Evolutionary conservation across 1,140 invertebrate species (phyloP).

Genomic region (Zaprionus tsacasi): DNA sequence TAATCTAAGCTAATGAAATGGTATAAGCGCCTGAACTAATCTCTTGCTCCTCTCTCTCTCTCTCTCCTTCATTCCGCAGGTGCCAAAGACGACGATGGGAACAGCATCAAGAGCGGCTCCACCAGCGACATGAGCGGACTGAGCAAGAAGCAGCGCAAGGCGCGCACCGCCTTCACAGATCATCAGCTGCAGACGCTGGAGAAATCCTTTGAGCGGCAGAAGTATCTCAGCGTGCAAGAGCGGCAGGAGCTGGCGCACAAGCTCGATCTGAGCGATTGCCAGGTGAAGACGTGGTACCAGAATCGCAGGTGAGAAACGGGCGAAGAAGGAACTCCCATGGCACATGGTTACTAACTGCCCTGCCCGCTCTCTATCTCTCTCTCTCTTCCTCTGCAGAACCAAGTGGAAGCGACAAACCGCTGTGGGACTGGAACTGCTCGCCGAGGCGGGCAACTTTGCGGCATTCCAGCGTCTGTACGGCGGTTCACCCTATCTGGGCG

Average conservation of each 20-base stretch:
- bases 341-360: background rate
- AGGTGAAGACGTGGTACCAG: slow-evolving; percentile 99
- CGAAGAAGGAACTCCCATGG: too few species aligned
- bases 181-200: slow-evolving; percentile 98
- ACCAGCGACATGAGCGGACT: slow-evolving; percentile 84
- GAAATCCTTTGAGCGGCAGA: slow-evolving; percentile 98
- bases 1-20: background rate
- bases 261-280: slow-evolving; percentile 97
- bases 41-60: background rate
- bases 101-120: slow-evolving; percentile 83
- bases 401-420: slow-evolving; percentile 99
- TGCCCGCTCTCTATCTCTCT: too few species aligned
- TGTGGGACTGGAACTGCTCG: slow-evolving; percentile 97
- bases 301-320: slow-evolving; percentile 97
- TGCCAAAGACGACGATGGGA: slow-evolving; percentile 83
- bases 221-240: slow-evolving; percentile 99
- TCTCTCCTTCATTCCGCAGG: slow-evolving; percentile 42
- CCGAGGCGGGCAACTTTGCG: slow-evolving; percentile 98
- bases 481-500: slow-evolving; percentile 88
- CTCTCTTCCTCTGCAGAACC: slow-evolving; percentile 89
- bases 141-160: slow-evolving; percentile 98
- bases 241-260: slow-evolving; percentile 99
- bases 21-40: background rate
- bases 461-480: slow-evolving; percentile 97
- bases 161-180: slow-evolving; percentile 99